phyloP scores from a whole-genome alignment of 2,797 vertebrate genomes.

The Sebastes miniatus region DNA sequence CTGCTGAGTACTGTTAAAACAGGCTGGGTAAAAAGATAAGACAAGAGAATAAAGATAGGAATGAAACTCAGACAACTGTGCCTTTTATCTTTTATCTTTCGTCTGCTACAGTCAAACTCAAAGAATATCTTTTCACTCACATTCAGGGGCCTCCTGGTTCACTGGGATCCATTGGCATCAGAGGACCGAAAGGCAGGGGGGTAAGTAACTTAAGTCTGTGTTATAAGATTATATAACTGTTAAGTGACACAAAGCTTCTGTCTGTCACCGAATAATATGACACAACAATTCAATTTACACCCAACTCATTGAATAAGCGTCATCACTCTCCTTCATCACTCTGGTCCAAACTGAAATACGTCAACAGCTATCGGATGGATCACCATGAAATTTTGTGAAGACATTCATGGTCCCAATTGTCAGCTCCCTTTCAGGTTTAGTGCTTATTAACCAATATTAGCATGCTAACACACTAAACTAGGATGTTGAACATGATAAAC shows the following conservation, averaged over 20 bases:
- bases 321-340: background rate
- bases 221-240: background rate
- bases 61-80: background rate
- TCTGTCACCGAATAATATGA: background rate
- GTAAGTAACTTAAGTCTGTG: slow-evolving; percentile 76
- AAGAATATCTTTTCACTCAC: background rate
- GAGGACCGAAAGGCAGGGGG: slow-evolving; percentile 88
- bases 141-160: slow-evolving; percentile 88
- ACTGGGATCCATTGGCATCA: slow-evolving; percentile 81
- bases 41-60: background rate
- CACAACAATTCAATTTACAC: background rate
- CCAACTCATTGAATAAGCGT: background rate
- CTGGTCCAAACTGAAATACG: background rate
- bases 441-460: background rate
- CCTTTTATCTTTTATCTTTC: background rate
- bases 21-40: background rate
- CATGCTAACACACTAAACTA: background rate
- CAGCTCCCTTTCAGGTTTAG: background rate
- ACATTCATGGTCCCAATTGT: background rate
- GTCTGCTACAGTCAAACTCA: background rate
- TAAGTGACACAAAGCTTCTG: background rate
- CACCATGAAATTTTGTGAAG: background rate
- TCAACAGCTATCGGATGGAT: background rate
- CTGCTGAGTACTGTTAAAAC: background rate
- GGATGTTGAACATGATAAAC: background rate